A percentile compares a stretch with the other conserved stretches of the same genome.
Conservation (phyloP, 1,140 invertebrate species). For the Drosophila sulfurigaster region DNA sequence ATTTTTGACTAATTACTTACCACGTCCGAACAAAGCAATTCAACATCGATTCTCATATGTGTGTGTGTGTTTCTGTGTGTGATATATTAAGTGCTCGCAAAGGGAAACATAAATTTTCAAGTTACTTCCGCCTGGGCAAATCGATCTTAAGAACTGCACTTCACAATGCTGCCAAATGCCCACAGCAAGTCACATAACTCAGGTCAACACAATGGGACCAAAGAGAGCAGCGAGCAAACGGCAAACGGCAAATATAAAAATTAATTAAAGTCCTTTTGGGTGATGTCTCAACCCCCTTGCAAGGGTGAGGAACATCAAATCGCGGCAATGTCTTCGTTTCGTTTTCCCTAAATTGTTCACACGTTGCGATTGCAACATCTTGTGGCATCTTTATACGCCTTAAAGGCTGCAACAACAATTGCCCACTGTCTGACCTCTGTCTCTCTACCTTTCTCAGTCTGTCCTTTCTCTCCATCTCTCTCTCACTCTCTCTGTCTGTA, state of each 20-base stretch:
- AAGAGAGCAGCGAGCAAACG: slow-evolving; percentile 21
- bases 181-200: slow-evolving; percentile 75
- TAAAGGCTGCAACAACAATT: slow-evolving; percentile 56
- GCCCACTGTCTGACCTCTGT: slow-evolving; percentile 11
- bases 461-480: neutral
- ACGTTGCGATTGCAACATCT: slow-evolving; percentile 70
- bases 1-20: slow-evolving; percentile 71
- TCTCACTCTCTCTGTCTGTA: neutral
- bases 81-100: slow-evolving; percentile 12
- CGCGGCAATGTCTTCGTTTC: slow-evolving; percentile 57
- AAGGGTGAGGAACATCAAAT: slow-evolving; percentile 29
- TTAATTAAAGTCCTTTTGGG: slow-evolving; percentile 66
- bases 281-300: slow-evolving; percentile 4
- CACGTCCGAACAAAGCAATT: slow-evolving; percentile 13
- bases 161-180: slow-evolving; percentile 52
- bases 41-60: slow-evolving; percentile 16
- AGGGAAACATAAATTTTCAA: slow-evolving; percentile 62
- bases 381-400: slow-evolving; percentile 50
- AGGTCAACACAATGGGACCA: slow-evolving; percentile 45
- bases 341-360: slow-evolving; percentile 68
- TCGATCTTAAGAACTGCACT: slow-evolving; percentile 25
- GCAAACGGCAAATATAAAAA: slow-evolving; percentile 68
- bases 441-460: neutral
- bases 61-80: neutral
- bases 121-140: slow-evolving; percentile 66